phyloP scores from a whole-genome alignment of 1,140 invertebrate genomes.

The Pseudobourletiella spinata region DNA sequence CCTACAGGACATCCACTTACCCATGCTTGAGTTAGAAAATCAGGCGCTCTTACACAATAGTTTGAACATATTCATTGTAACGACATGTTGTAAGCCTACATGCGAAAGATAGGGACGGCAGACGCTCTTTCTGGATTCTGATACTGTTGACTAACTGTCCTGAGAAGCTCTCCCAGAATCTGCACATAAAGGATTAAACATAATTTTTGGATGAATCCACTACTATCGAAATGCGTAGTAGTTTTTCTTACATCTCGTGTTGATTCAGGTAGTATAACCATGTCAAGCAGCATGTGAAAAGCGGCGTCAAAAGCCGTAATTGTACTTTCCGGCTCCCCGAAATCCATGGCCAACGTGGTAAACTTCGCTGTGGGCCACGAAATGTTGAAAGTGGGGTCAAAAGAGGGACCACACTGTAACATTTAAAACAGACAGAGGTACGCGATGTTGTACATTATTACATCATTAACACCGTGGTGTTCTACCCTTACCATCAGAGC shows the following conservation, averaged over 20 bases:
- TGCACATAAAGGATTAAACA: neutral
- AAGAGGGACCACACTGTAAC: slow-evolving; percentile 34
- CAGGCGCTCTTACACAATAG: too few relatives aligned
- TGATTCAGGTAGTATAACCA: slow-evolving; percentile 24
- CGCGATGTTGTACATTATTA: neutral
- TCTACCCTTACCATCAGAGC: slow-evolving; percentile 37
- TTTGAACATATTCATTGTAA: too few relatives aligned
- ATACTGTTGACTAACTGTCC: slow-evolving; percentile 9
- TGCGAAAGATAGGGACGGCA: neutral
- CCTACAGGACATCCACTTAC: too few relatives aligned
- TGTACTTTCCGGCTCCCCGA: neutral
- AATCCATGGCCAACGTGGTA: slow-evolving; percentile 19
- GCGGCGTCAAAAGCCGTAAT: slow-evolving; percentile 29
- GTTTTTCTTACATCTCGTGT: slow-evolving; percentile 24
- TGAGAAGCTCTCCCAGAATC: slow-evolving; percentile 9
- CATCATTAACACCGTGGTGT: neutral
- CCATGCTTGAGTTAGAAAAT: too few relatives aligned
- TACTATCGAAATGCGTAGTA: neutral
- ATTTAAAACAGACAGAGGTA: neutral
- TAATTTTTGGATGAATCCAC: too few relatives aligned
- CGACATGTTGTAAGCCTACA: too few relatives aligned
- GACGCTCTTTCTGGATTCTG: slow-evolving; percentile 6
- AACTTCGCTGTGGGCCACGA: slow-evolving; percentile 30
- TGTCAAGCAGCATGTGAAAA: slow-evolving; percentile 27
- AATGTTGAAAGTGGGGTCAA: slow-evolving; percentile 30